phyloP scores from a whole-genome alignment of 2,888 invertebrate genomes.

The Lamellibrachia satsuma region DNA sequence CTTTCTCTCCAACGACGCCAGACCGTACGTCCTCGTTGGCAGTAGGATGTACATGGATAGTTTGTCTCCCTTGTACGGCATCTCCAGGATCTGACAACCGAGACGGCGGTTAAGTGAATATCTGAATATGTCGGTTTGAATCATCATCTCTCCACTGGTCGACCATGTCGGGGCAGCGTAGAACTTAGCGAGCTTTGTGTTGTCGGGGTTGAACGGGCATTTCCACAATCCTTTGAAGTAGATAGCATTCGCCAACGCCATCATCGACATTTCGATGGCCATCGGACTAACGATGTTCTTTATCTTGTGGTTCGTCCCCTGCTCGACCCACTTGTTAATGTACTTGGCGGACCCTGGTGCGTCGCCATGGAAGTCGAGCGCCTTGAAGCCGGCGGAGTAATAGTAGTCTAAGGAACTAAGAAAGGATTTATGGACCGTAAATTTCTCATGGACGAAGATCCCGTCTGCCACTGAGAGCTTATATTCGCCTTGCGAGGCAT shows the following conservation, averaged over 20 bases:
- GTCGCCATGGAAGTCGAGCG: not conserved
- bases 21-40: conserved; percentile 49
- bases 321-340: not conserved
- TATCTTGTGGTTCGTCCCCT: not conserved
- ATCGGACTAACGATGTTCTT: too few species aligned
- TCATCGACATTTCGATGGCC: not conserved
- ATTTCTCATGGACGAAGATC: not conserved
- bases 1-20: conserved; percentile 35
- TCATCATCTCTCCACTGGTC: conserved; percentile 74
- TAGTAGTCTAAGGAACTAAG: not conserved
- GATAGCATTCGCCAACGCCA: conserved; percentile 40
- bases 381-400: not conserved
- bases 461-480: not conserved
- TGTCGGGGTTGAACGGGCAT: conserved; percentile 41
- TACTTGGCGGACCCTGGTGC: not conserved
- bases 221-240: conserved; percentile 41
- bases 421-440: not conserved
- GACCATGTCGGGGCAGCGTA: conserved; percentile 39
- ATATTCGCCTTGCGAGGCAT: not conserved
- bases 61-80: conserved; percentile 72
- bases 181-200: conserved; percentile 38
- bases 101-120: conserved; percentile 69
- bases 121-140: conserved; percentile 73
- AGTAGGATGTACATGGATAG: conserved; percentile 57
- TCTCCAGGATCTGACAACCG: conserved; percentile 78